phyloP scores from a whole-genome alignment of 2,797 vertebrate species.

The Scarus forsteni region DNA sequence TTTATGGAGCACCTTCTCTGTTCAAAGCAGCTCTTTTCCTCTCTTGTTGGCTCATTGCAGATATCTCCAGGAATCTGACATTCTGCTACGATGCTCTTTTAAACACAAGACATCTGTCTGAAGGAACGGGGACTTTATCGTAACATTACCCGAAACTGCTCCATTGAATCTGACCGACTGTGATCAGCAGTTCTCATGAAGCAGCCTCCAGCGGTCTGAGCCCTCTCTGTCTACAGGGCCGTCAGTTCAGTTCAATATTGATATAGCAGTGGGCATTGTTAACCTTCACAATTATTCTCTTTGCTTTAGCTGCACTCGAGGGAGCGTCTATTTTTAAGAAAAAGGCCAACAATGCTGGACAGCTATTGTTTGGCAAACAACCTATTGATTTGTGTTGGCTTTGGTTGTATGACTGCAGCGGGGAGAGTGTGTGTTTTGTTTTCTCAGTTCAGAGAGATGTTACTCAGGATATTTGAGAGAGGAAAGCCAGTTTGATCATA shows the following conservation, averaged over 20 bases:
- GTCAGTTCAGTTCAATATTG: constrained; percentile 46
- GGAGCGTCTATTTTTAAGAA: constrained; percentile 67
- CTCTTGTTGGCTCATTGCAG: constrained; percentile 12
- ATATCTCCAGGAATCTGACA: constrained; percentile 11
- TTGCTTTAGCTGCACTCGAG: constrained; percentile 40
- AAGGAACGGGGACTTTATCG: constrained; percentile 12
- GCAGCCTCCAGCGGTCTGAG: constrained; percentile 11
- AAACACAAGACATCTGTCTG: constrained; percentile 11
- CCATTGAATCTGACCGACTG: constrained; percentile 5
- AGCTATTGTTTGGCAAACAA: constrained; percentile 75
- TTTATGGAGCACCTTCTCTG: constrained; percentile 31
- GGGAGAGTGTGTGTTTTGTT: constrained; percentile 30
- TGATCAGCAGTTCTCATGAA: constrained; percentile 19
- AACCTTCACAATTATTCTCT: constrained; percentile 67
- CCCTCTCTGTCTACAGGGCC: constrained; percentile 28
- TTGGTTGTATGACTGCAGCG: constrained; percentile 7
- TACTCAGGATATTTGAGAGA: constrained; percentile 23
- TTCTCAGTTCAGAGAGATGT: constrained; percentile 47
- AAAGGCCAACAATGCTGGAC: constrained; percentile 40
- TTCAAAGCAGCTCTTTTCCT: constrained; percentile 37
- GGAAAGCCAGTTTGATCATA: neutral
- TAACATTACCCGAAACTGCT: constrained; percentile 9
- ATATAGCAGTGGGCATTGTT: constrained; percentile 63
- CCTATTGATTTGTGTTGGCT: constrained; percentile 73
- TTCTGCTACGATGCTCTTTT: constrained; percentile 11